Conservation (phyloP, 2,888 invertebrate species). For the Pecten maximus region DNA sequence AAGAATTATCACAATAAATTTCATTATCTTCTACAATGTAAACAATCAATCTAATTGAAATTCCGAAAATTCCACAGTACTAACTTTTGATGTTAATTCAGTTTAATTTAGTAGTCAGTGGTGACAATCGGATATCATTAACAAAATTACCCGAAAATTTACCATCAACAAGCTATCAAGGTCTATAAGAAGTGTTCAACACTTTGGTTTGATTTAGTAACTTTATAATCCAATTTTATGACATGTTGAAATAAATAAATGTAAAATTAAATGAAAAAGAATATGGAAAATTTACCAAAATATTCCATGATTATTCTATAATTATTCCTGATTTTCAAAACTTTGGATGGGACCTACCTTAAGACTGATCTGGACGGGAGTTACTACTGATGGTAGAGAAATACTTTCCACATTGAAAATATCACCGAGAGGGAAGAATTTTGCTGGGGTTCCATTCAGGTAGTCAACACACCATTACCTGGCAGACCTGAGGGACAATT, state of each 20-base stretch:
- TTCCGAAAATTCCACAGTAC: not conserved
- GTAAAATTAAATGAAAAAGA: not conserved
- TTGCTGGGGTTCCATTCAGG: not conserved
- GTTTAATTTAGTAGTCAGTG: not conserved
- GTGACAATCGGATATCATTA: not conserved
- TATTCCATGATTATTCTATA: not conserved
- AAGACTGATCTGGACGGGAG: not conserved
- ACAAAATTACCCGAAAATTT: not conserved
- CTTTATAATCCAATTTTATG: not conserved
- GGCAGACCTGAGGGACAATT: not conserved
- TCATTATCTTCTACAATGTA: not conserved
- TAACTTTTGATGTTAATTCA: not conserved
- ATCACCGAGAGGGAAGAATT: not conserved
- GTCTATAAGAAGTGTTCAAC: not conserved
- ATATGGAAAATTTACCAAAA: not conserved
- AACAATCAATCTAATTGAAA: not conserved
- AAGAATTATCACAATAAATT: not conserved
- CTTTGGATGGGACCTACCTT: not conserved
- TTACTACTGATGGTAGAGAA: not conserved
- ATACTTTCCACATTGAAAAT: conserved; percentile 22
- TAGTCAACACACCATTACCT: not conserved
- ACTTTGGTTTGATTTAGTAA: not conserved
- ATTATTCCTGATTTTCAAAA: not conserved
- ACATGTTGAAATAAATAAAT: not conserved
- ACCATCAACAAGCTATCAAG: too few relatives aligned